These are phyloP conservation scores for Hetaerina titia DNA, from an alignment of 2,888 invertebrate species.

Conservation along the genomic window DNA sequence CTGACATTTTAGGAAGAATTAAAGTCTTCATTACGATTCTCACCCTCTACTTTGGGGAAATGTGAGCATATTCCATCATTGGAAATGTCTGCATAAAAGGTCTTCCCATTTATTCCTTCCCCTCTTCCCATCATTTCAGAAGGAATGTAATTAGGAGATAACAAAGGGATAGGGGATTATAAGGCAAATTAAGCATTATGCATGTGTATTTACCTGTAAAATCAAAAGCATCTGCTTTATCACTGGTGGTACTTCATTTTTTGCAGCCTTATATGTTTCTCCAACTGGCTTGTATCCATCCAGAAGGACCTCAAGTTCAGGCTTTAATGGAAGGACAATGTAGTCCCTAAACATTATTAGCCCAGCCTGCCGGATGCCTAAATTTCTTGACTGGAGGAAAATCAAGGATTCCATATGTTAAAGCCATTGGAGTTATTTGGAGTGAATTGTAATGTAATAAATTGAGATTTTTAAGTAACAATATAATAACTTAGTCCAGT, in stretches of 20 bases:
- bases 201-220: constrained; percentile 69
- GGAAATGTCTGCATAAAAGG: too few species aligned
- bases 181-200: neutral
- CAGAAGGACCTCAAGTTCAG: constrained; percentile 67
- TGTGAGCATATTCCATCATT: neutral
- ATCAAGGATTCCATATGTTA: too few species aligned
- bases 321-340: constrained; percentile 68
- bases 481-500: too few species aligned
- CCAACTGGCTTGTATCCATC: constrained; percentile 67
- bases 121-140: too few species aligned
- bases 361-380: constrained; percentile 69
- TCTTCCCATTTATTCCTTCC: too few species aligned
- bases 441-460: too few species aligned
- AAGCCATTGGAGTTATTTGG: too few species aligned
- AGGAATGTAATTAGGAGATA: too few species aligned
- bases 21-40: too few species aligned
- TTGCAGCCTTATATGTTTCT: constrained; percentile 12
- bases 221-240: constrained; percentile 70
- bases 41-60: neutral
- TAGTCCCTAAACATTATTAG: constrained; percentile 70
- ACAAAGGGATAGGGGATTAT: too few species aligned
- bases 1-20: neutral
- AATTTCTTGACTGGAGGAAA: constrained; percentile 23
- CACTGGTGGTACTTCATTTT: constrained; percentile 68
- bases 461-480: too few species aligned